These are phyloP conservation scores for Tetragonula carbonaria DNA, from an alignment of 2,888 invertebrate genomes.

Conservation along the genomic window DNA sequence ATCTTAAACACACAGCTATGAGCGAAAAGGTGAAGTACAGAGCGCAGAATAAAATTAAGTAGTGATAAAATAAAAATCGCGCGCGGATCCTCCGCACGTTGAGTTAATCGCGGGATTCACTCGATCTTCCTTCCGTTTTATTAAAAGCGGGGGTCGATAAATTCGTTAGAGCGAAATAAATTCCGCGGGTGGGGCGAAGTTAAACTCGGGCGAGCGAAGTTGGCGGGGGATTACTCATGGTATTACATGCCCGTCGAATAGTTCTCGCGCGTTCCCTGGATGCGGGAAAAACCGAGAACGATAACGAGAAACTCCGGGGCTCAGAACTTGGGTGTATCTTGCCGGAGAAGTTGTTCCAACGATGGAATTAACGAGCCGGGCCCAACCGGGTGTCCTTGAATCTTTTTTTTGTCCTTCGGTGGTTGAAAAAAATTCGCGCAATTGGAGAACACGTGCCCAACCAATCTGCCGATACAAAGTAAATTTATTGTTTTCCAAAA, in stretches of 20 bases:
- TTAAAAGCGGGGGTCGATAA: neutral
- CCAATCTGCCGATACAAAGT: no score
- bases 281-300: conserved; percentile 20
- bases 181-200: neutral
- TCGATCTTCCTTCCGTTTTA: neutral
- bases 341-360: neutral
- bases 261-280: neutral
- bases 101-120: neutral
- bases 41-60: no score
- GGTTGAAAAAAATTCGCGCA: no score
- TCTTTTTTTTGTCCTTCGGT: no score
- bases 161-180: conserved; percentile 1
- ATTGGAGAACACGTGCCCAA: no score
- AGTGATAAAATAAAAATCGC: no score
- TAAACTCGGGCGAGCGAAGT: conserved; percentile 3
- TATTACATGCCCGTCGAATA: neutral
- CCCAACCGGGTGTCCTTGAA: neutral
- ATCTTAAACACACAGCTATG: no score
- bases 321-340: neutral
- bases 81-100: no score
- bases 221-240: conserved; percentile 12
- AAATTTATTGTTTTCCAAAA: no score
- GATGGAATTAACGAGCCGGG: neutral
- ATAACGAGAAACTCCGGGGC: neutral
- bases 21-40: no score